Evolutionary conservation across 2,797 vertebrate species (phyloP), one percentile per base, ranked within the genome.

Genomic region (Alauda arvensis): DNA sequence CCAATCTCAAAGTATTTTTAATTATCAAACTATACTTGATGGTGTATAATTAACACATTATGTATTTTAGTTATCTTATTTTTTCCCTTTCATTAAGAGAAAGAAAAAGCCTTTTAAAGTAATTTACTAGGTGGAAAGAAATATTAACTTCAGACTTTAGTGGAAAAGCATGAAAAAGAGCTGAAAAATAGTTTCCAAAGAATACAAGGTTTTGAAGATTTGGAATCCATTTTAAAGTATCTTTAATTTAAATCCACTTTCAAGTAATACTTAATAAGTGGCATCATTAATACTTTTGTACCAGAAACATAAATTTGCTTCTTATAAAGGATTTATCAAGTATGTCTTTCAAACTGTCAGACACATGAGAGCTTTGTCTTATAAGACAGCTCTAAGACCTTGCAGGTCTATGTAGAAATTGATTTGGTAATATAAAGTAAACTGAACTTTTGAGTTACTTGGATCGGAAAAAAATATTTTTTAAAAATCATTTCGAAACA

Each of bases 301-400:
- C 4, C 8, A 74, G 61, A 93, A 89, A 88, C 51, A 72, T 52
- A 92, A 71, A 40, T 94, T 92, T 72, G 4, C 18, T 81, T 46
- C 81, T 88, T 76, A 80, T 9, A 88, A 89, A 84, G 19, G 5
- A 59, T 90, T 93, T 95, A 92, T 78, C 57, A 93, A 83, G 70
- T 86, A 72, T 3, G 14, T 83, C 42, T 89, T 90, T 93, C 25
- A 82, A 92, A 95, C 65, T 70, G 10, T 65, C 81, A 94, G 42
- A 56, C 5, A 83, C 42, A 84, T 86, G 81, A 88, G 26, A 89
- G 13, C 13, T 92, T 85, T n/a, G 9, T 90, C 59, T 75, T 15
- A 10, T 76, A 83, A 92, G 76, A 66, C 13, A 45, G 1, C 17
- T 76, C 52, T 76, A 91, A 85, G 26, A 70, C 23, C 17, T 77